Evolutionary conservation across 2,113 vertebrate species (phyloP), one percentile per base, ranked within the genome.

Genomic region (Saguinus midas): DNA sequence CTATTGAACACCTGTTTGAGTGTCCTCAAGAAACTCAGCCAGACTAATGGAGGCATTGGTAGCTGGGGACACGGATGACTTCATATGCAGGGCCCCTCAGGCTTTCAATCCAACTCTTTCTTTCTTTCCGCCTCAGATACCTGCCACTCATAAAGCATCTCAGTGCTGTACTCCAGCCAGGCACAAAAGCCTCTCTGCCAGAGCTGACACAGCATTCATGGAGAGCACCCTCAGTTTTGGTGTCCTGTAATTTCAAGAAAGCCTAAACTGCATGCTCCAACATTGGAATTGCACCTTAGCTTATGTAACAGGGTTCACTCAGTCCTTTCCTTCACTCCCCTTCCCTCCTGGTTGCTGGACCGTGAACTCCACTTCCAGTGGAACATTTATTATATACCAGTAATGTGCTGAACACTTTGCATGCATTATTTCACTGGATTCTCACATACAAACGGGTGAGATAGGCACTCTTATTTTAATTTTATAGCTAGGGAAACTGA

Each of bases 21-120:
- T 94, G 87, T 95, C 78, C 91, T 97, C 86, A 94, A 96, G 89
- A 96, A 93, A 86, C 61, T 55, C 79, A 95, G 72, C 27, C 37
- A 23, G 91, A 57, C 86, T 98, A 98, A 97, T 96, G 96, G 97
- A 97, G n/a, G 48, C 48, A 76, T 94, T 96, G 89, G 97, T 96
- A 96, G 86, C 78, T 87, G 83, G 55, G 91, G 82, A 98, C 93
- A 98, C 3, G 79, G 93, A 98, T 97, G 95, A 97, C 93, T 97
- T 97, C 93, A 92, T 85, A 94, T 92, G 72, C 84, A 90, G 76
- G n/a, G 72, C 64, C 76, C 91, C 58, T 91, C 20, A 55, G 95
- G 89, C 89, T 98, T 97, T 97, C 79, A 94, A 37, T 70, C 58
- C 64, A 95, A 81, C 29, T 96, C 70, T 94, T 96, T 94, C 85